These are phyloP conservation scores for Pocillopora meandrina DNA, from an alignment of 92 coral and sea anemone species.

Conservation along the genomic window DNA sequence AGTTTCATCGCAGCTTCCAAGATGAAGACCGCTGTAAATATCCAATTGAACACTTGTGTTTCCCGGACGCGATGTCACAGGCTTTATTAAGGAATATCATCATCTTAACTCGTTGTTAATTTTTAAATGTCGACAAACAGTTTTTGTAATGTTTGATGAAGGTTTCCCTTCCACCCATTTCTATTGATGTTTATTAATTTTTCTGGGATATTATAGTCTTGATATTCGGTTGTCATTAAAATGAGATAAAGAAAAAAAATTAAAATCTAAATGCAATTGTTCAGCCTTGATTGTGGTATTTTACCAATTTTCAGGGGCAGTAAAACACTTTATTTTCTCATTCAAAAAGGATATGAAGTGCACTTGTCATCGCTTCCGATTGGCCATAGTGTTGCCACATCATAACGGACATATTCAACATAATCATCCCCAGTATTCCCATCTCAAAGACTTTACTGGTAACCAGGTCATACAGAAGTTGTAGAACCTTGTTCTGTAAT, in stretches of 20 bases:
- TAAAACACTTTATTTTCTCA: no score
- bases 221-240: no score
- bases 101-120: background rate
- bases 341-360: conserved; percentile 85
- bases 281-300: no score
- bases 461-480: conserved; percentile 65
- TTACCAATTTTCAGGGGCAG: no score
- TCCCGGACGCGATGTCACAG: conserved; percentile 50
- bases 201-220: no score
- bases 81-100: conserved; percentile 25
- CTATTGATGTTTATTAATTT: no score
- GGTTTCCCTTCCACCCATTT: background rate
- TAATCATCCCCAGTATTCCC: conserved; percentile 75
- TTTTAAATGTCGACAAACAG: background rate
- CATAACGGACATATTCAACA: conserved; percentile 86
- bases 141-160: background rate
- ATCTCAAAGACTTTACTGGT: conserved; percentile 82
- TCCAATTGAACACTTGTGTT: conserved; percentile 76
- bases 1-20: conserved; percentile 79
- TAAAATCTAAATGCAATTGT: no score
- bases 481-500: conserved; percentile 70
- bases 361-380: conserved; percentile 53
- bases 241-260: no score
- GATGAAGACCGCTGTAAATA: conserved; percentile 83
- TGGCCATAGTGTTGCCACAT: conserved; percentile 91